A percentile compares a stretch with the other conserved stretches of the same genome.
Evolutionary conservation across 2,113 vertebrate genomes (phyloP).

Genomic region (Tragelaphus scriptus): DNA sequence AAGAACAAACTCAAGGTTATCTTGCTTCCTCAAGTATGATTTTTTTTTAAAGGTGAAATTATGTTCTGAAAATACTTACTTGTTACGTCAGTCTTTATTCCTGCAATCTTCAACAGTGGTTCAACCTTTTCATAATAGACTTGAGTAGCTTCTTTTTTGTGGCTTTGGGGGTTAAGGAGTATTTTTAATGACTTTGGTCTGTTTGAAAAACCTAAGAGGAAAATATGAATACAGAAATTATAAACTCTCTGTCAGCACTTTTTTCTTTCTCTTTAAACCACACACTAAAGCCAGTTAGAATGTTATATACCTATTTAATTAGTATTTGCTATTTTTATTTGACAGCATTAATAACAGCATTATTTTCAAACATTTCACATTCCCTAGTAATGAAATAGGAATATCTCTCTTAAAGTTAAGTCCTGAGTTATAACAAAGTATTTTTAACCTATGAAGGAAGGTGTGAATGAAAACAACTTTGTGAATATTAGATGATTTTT

Average conservation of each 20-base stretch:
- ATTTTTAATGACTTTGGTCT: constrained; percentile 93
- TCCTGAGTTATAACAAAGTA: background rate
- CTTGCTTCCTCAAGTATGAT: background rate
- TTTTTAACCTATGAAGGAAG: background rate
- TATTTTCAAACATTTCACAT: background rate
- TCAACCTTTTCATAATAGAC: constrained; percentile 91
- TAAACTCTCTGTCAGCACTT: background rate
- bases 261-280: constrained; percentile 10
- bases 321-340: background rate
- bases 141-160: constrained; percentile 89
- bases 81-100: constrained; percentile 90
- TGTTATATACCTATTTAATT: background rate
- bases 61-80: constrained; percentile 80
- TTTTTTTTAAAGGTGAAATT: constrained; percentile 25
- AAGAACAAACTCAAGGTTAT: constrained; percentile 49
- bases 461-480: background rate
- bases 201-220: constrained; percentile 83
- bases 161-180: constrained; percentile 94
- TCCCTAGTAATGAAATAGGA: background rate
- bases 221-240: constrained; percentile 22
- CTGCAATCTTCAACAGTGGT: constrained; percentile 94
- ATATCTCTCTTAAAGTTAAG: background rate
- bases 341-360: background rate
- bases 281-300: background rate
- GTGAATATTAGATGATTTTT: background rate